Base-by-base conservation (phyloP, 2,113 vertebrate genomes). In the Gavialis gangeticus region DNA sequence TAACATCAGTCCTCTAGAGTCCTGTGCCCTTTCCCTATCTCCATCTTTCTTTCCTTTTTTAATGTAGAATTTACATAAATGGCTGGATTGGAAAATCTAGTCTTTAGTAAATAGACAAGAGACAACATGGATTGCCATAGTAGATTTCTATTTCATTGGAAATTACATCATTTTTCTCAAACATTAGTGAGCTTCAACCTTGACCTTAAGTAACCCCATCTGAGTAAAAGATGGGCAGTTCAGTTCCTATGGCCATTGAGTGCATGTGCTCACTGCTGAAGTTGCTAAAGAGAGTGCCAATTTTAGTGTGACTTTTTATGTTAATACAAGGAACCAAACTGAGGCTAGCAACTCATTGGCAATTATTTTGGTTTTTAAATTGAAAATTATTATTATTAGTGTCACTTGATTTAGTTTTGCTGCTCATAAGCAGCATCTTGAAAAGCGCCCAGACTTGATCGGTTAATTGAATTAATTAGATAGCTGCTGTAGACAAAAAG, bases 351-450 rank as follows among this genome's bases (percentile, higher is more conserved):
- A 27, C 27, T 87, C 62, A 84, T 59, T 46, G 82, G 90, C 13
- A 59, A 66, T 30, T 87, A 69, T 71, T 95, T 94, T 46, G 24
- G 73, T 79, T 94, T 93, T 57, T 63, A 89, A 95, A 96, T 92
- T 79, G 10, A 96, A 96, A 97, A 95, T 84, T 64, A 92, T 85
- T 94, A 83, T 4, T 92, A 94, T 10, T 84, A 87, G 57, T 82
- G 91, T 76, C 24, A 92, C 86, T 97, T 96, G 92, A 94, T 96
- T 97, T 78, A 71, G 62, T 95, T 96, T 93, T 95, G 89, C 34
- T 93, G 2, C 62, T 97, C 94, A 93, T 57, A 87, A 85, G 6
- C 63, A 90, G 73, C 69, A 85, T 92, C 7, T 12, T 84, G 78
- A 87, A 95, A 90, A 0, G 79, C 67, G 60, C 46, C 92, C 85